These are phyloP conservation scores for Polypterus senegalus DNA, from an alignment of 2,113 vertebrate species.

Conservation along the genomic window DNA sequence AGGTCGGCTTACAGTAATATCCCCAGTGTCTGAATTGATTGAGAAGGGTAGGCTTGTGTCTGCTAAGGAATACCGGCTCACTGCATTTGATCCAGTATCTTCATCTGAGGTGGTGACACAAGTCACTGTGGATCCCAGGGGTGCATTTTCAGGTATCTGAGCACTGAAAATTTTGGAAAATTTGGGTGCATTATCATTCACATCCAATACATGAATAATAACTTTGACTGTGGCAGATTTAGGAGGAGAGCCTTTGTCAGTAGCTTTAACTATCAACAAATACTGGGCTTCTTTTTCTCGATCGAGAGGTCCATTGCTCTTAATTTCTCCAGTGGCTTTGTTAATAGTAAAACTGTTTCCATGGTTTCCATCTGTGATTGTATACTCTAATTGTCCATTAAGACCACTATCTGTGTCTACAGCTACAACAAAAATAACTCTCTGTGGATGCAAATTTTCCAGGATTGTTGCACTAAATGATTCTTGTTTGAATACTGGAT, in stretches of 20 bases:
- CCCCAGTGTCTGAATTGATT: slow-evolving; percentile 77
- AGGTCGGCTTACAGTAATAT: slow-evolving; percentile 77
- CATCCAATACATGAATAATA: slow-evolving; percentile 72
- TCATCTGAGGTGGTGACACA: slow-evolving; percentile 88
- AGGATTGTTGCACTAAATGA: slow-evolving; percentile 72
- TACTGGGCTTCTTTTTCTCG: slow-evolving; percentile 71
- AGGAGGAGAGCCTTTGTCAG: slow-evolving; percentile 63
- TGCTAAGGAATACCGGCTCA: slow-evolving; percentile 79
- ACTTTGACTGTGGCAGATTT: slow-evolving; percentile 66
- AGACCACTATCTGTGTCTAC: slow-evolving; percentile 75
- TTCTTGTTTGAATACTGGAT: slow-evolving; percentile 69
- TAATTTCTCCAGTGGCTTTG: slow-evolving; percentile 75
- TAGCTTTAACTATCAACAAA: slow-evolving; percentile 65
- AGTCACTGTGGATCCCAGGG: slow-evolving; percentile 76
- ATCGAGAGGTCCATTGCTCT: slow-evolving; percentile 72
- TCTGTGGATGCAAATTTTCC: slow-evolving; percentile 78
- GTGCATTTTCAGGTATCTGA: slow-evolving; percentile 79
- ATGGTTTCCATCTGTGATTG: slow-evolving; percentile 71
- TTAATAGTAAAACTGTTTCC: slow-evolving; percentile 80
- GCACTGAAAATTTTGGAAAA: slow-evolving; percentile 95
- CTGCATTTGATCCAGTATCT: slow-evolving; percentile 69
- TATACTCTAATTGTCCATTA: slow-evolving; percentile 78
- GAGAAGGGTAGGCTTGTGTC: slow-evolving; percentile 74
- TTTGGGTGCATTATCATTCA: slow-evolving; percentile 86
- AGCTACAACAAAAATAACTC: slow-evolving; percentile 67